Evolutionary conservation across 2,888 invertebrate genomes (phyloP).

Genomic region (Germaria angustata): DNA sequence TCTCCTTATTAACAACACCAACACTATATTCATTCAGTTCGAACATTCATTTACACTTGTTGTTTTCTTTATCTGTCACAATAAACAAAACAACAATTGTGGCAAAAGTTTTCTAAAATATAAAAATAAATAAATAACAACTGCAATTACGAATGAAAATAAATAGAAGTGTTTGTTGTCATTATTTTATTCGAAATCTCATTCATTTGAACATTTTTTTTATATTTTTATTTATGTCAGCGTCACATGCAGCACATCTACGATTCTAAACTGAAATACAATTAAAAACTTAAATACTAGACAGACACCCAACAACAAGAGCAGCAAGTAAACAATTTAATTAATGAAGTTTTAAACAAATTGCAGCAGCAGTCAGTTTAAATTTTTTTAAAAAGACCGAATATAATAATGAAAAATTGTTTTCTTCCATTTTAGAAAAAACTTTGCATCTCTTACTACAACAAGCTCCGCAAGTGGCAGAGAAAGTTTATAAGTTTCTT

Average conservation of each 20-base stretch:
- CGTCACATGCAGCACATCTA: slow-evolving; percentile 30
- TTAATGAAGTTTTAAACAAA: slow-evolving; percentile 18
- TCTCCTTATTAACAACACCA: too few species aligned
- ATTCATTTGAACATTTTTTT: neutral
- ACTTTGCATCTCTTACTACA: neutral
- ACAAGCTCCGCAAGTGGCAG: slow-evolving; percentile 1
- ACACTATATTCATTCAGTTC: too few species aligned
- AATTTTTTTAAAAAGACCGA: neutral
- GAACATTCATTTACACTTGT: neutral
- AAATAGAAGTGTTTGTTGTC: slow-evolving; percentile 30
- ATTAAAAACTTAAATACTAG: neutral
- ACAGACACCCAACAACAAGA: neutral
- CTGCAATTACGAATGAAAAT: neutral
- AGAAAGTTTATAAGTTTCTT: neutral
- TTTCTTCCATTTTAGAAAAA: neutral
- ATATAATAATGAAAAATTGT: neutral
- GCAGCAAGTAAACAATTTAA: slow-evolving; percentile 2
- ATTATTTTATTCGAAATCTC: neutral
- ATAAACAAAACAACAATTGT: neutral
- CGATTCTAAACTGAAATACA: slow-evolving; percentile 7
- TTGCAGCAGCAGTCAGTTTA: neutral
- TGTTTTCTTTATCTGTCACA: neutral
- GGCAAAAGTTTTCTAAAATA: neutral
- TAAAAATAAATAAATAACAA: neutral
- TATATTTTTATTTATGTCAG: slow-evolving; percentile 29